These are phyloP conservation scores for Asteroscopus sphinx DNA, from an alignment of 2,888 invertebrate species.

Conservation along the genomic window DNA sequence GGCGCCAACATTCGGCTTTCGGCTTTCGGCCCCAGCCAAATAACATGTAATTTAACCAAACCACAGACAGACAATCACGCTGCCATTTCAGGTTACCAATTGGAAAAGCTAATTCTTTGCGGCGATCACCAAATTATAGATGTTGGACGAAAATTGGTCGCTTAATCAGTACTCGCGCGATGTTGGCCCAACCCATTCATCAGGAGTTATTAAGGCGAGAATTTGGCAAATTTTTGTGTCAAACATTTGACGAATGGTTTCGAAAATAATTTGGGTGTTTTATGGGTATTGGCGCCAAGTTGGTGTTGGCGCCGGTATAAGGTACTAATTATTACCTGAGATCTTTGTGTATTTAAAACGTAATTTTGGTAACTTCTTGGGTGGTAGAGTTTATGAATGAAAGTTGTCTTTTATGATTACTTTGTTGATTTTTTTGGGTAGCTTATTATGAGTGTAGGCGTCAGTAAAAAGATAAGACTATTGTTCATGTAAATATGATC, in stretches of 20 bases:
- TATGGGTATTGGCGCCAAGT: conserved; percentile 64
- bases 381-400: conserved; percentile 67
- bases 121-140: conserved; percentile 65
- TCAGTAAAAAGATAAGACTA: conserved; percentile 40
- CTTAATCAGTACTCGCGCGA: conserved; percentile 60
- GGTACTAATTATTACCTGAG: conserved; percentile 63
- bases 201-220: conserved; percentile 62
- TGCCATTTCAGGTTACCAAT: conserved; percentile 67
- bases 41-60: conserved; percentile 83
- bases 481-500: conserved; percentile 28
- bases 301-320: conserved; percentile 56
- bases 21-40: conserved; percentile 70
- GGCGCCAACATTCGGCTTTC: conserved; percentile 85
- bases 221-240: conserved; percentile 72
- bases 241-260: conserved; percentile 71
- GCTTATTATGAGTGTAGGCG: conserved; percentile 40
- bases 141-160: conserved; percentile 56
- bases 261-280: conserved; percentile 46
- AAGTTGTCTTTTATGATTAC: conserved; percentile 39
- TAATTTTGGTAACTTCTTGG: conserved; percentile 65
- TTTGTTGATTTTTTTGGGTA: conserved; percentile 47
- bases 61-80: conserved; percentile 73
- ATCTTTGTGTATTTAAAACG: conserved; percentile 63
- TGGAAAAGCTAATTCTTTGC: conserved; percentile 63
- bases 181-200: conserved; percentile 63